phyloP scores from a whole-genome alignment of 2,888 invertebrate species.

The Lissonota sp. region DNA sequence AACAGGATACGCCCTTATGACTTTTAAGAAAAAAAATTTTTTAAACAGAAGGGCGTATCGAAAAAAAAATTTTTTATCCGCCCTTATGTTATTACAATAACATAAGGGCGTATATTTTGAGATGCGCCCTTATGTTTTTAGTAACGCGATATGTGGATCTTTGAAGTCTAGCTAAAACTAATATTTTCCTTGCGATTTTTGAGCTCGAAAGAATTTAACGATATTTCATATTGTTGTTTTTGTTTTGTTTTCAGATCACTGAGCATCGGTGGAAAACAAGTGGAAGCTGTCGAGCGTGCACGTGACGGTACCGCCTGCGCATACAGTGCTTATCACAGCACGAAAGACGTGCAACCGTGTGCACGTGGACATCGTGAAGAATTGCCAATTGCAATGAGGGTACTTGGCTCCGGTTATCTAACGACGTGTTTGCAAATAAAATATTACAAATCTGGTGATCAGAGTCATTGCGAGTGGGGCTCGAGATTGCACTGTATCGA shows the following conservation, averaged over 20 bases:
- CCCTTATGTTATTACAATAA: too few relatives aligned
- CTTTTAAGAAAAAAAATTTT: too few relatives aligned
- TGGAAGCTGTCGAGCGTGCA: slow-evolving; percentile 82
- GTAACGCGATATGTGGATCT: too few relatives aligned
- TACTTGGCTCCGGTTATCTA: slow-evolving; percentile 84
- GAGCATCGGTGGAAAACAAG: slow-evolving; percentile 81
- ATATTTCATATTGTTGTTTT: not conserved
- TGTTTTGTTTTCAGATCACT: slow-evolving; percentile 76
- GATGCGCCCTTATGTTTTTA: too few relatives aligned
- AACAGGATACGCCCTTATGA: too few relatives aligned
- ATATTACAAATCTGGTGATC: slow-evolving; percentile 85
- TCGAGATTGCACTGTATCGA: slow-evolving; percentile 85
- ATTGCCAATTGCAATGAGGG: slow-evolving; percentile 83
- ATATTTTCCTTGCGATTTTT: too few relatives aligned
- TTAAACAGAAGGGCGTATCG: too few relatives aligned
- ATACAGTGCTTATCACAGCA: slow-evolving; percentile 84
- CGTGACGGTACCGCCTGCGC: slow-evolving; percentile 84
- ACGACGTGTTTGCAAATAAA: slow-evolving; percentile 85
- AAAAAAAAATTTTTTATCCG: too few relatives aligned
- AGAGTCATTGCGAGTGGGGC: slow-evolving; percentile 85
- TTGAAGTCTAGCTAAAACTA: too few relatives aligned
- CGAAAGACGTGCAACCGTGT: slow-evolving; percentile 82
- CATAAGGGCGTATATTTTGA: too few relatives aligned
- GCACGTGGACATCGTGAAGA: slow-evolving; percentile 84
- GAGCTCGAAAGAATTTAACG: slow-evolving; percentile 18